phyloP scores from a whole-genome alignment of 2,113 vertebrate species.

The Chaetodon auriga region DNA sequence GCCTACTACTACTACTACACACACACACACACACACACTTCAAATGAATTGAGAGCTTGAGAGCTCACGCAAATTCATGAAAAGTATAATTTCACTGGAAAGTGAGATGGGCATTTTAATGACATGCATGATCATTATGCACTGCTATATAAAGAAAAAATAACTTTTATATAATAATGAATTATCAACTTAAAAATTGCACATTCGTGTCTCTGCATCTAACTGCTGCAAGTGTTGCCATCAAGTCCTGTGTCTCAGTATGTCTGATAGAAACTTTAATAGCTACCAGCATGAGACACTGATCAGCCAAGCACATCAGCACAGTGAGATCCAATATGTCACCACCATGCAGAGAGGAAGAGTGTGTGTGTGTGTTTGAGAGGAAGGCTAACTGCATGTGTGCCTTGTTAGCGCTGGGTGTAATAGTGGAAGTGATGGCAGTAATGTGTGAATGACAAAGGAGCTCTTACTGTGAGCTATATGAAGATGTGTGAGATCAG shows the following conservation, averaged over 20 bases:
- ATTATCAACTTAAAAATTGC: slow-evolving; percentile 28
- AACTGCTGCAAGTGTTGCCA: slow-evolving; percentile 54
- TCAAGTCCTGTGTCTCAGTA: slow-evolving; percentile 61
- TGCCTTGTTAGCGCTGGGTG: slow-evolving; percentile 66
- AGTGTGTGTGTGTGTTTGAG: background rate
- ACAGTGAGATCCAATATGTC: slow-evolving; percentile 74
- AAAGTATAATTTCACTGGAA: too few relatives aligned
- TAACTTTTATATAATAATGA: slow-evolving; percentile 20
- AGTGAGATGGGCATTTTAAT: background rate
- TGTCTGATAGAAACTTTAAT: slow-evolving; percentile 71
- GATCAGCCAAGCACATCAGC: slow-evolving; percentile 78
- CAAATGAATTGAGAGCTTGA: too few relatives aligned
- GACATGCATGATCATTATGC: background rate
- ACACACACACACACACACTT: too few relatives aligned
- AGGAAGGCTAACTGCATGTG: slow-evolving; percentile 20
- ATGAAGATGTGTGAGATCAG: slow-evolving; percentile 52
- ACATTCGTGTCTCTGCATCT: slow-evolving; percentile 23
- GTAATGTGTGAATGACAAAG: slow-evolving; percentile 70
- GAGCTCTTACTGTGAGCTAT: slow-evolving; percentile 65
- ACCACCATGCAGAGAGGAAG: slow-evolving; percentile 61
- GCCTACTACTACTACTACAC: too few relatives aligned
- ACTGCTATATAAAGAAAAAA: background rate
- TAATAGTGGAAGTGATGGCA: slow-evolving; percentile 63
- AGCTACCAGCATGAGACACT: slow-evolving; percentile 70
- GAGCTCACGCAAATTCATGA: too few relatives aligned